A percentile compares a stretch with the other conserved stretches of the same genome.
These are phyloP conservation scores for Pseudonaja textilis DNA, from an alignment of 2,113 vertebrate species.

Conservation along the genomic window DNA sequence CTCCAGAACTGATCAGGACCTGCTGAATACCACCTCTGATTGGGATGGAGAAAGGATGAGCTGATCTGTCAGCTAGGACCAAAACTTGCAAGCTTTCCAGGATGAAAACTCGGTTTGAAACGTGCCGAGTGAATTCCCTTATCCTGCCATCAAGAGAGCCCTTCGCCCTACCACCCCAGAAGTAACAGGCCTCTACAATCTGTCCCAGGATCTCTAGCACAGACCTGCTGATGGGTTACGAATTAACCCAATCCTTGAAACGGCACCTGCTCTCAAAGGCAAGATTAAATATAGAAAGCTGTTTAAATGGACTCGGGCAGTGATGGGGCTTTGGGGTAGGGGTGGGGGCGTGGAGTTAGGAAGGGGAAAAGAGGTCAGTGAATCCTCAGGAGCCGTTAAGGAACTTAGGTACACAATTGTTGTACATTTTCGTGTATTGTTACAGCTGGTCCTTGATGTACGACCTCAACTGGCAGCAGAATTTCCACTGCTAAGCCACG, in stretches of 20 bases:
- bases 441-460: not conserved
- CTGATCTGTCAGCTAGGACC: constrained; percentile 60
- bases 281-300: not conserved
- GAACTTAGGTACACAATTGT: not conserved
- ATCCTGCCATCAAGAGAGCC: constrained; percentile 32
- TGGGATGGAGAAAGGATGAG: constrained; percentile 37
- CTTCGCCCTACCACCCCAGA: not conserved
- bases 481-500: too few relatives aligned
- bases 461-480: not conserved
- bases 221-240: constrained; percentile 2
- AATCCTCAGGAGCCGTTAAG: too few relatives aligned
- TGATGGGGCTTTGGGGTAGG: not conserved
- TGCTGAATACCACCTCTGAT: not conserved
- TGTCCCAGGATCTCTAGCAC: not conserved
- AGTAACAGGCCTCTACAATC: not conserved
- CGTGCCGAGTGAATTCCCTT: constrained; percentile 21
- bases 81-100: constrained; percentile 43
- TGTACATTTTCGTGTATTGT: not conserved
- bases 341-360: too few relatives aligned
- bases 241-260: constrained; percentile 8
- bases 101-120: constrained; percentile 30
- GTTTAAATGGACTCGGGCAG: not conserved
- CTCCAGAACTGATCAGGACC: too few relatives aligned
- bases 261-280: not conserved
- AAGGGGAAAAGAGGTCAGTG: too few relatives aligned